Base-by-base conservation (phyloP, 1,140 invertebrate genomes). In the Drosophila ambigua region DNA sequence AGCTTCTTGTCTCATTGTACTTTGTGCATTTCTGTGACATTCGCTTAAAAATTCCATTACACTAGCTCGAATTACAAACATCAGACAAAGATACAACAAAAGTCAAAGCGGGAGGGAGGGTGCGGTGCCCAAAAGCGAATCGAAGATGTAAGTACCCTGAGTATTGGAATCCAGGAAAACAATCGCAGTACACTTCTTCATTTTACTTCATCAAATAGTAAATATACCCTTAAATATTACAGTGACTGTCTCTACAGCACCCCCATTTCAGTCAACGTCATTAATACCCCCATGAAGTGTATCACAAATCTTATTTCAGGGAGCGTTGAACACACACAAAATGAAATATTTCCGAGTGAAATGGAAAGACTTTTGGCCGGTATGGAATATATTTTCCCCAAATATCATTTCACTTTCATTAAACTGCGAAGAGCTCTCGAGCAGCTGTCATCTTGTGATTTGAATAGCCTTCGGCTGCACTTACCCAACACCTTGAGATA, bases 1-100 rank as follows among this genome's bases (percentile, higher is more conserved):
- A 88, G 83, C 79, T 88, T 63, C 46, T 76, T 77, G 64, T 69
- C 77, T 71, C 72, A 80, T 49, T 85, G 74, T 73, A 45, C 72
- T 73, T 72, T 72, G 67, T 84, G 61, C 68, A 73, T 83, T 77
- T 79, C 64, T 58, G 79, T 89, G 83, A 88, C 84, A 88, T 88
- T 88, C 84, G 78, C 83, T 88, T 88, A 88, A 88, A 88, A 88
- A 88, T 88, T 88, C 83, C 83, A 88, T 88, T 88, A 88, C 79
- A 69, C 68, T 79, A 79, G 84, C 79, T 79, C 65, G 69, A 79
- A 88, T 88, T 88, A 88, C 23, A 28, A 23, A 41, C 16, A 54
- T 11, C n/a, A 43, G 45, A 11, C 39, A 23, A n/a, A 9, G 8
- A 20, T 57, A 54, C 23, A 23, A 41, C 16, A 50, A n/a, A 20